Evolutionary conservation across 2,888 invertebrate genomes (phyloP).

Genomic region (Microdon myrmicae): DNA sequence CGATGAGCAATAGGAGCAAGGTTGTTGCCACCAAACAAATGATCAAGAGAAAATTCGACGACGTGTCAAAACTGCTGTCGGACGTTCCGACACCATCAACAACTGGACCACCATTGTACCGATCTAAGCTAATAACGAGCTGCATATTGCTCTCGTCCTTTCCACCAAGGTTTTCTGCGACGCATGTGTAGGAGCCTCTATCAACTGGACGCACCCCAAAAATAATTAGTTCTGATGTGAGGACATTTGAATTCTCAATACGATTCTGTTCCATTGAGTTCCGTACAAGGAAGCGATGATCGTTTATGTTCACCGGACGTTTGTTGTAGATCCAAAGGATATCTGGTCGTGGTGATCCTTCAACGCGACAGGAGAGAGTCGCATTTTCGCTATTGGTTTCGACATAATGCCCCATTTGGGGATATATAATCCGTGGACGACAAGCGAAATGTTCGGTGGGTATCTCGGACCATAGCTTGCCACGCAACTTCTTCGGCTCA

Average conservation of each 20-base stretch:
- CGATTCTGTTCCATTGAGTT: slow-evolving; percentile 60
- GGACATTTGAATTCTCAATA: slow-evolving; percentile 48
- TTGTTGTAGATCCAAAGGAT: slow-evolving; percentile 73
- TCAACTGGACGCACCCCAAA: slow-evolving; percentile 73
- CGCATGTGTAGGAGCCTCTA: slow-evolving; percentile 80
- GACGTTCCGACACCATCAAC: slow-evolving; percentile 59
- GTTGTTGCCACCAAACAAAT: slow-evolving; percentile 70
- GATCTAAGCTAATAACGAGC: slow-evolving; percentile 69
- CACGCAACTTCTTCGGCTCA: slow-evolving; percentile 75
- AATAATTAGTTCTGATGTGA: slow-evolving; percentile 73
- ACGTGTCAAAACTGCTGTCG: slow-evolving; percentile 64
- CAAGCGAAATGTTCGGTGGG: slow-evolving; percentile 83
- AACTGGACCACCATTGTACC: slow-evolving; percentile 59
- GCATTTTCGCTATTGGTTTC: slow-evolving; percentile 75
- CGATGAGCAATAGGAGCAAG: slow-evolving; percentile 70
- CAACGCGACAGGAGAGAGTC: slow-evolving; percentile 76
- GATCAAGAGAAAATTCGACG: slow-evolving; percentile 65
- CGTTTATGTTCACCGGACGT: slow-evolving; percentile 59
- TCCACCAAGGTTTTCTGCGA: slow-evolving; percentile 85
- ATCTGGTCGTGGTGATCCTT: slow-evolving; percentile 76
- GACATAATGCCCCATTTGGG: slow-evolving; percentile 68
- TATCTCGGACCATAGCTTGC: slow-evolving; percentile 79
- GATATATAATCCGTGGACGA: slow-evolving; percentile 77
- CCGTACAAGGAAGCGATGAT: slow-evolving; percentile 59
- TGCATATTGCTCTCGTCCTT: slow-evolving; percentile 80